Base-by-base conservation (phyloP, 92 coral and sea anemone species). In the Zoanthus solanderi region DNA sequence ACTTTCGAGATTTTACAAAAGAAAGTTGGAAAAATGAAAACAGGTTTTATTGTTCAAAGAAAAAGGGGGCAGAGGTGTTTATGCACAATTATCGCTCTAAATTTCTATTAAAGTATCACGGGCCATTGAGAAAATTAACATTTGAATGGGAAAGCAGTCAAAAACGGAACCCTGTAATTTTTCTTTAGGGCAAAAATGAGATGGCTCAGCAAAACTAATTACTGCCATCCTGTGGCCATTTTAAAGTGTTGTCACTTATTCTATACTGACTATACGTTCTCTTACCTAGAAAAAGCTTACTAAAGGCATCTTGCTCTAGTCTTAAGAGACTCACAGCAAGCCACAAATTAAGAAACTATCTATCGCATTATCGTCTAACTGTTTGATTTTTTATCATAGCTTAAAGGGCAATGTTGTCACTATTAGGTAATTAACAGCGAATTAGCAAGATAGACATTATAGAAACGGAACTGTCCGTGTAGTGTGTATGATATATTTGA, bases 21-120 rank as follows among this genome's bases (percentile, higher is more conserved):
- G 85, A 47, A 66, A 50, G 50, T 71, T 75, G 61, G 84, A 29
- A 66, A 77, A 81, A 66, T 46, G 85, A 81, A 81, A 81, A 81
- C 85, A 81, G 85, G 75, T 46, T 65, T 77, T 45, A 81, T 81
- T 81, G 85, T 81, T 47, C 63, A 63, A 42, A 65, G 15, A 81
- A 37, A 81, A 81, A 65, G 48, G 85, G 85, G 95, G 96, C 87
- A 54, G 72, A 94, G 87, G 90, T 95, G 93, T 95, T 93, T 93
- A 93, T 91, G 87, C 91, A 23, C 88, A 91, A 95, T 95, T 93
- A 89, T 89, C 98, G 89, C 94, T 69, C 17, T 42, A 68, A 81
- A 46, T 89, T 72, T 84, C 91, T 87, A 87, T 95, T 76, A 78
- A 93, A 74, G 87, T 88, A 66, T 53, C 71, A 63, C 46, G 85